Conservation (phyloP, 1,140 invertebrate species). For the Cydia strobilella region DNA sequence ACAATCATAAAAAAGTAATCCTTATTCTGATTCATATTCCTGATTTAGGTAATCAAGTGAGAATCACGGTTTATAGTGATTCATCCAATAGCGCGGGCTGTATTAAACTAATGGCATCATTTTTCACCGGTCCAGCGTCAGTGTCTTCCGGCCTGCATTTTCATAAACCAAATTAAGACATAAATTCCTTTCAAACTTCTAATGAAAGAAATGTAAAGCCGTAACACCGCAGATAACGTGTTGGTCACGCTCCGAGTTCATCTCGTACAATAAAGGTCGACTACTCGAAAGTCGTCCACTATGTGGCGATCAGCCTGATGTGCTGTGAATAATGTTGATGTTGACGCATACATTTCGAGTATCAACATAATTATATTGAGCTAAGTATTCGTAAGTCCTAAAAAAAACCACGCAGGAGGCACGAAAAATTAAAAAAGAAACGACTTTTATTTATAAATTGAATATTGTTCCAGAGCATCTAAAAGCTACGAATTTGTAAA, state of each 20-base stretch:
- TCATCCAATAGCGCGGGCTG: constrained; percentile 17
- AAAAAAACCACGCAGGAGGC: too few relatives aligned
- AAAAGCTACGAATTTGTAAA: too few relatives aligned
- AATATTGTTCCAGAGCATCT: too few relatives aligned
- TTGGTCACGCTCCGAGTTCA: constrained; percentile 61
- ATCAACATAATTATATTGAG: not conserved
- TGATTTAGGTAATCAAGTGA: constrained; percentile 15
- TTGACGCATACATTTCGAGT: not conserved
- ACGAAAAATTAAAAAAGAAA: too few relatives aligned
- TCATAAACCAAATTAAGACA: constrained; percentile 71
- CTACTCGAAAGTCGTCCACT: constrained; percentile 31
- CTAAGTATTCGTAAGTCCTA: too few relatives aligned
- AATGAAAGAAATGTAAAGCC: constrained; percentile 63
- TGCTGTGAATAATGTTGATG: constrained; percentile 11
- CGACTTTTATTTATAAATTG: too few relatives aligned
- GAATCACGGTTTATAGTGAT: constrained; percentile 8
- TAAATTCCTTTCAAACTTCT: constrained; percentile 59
- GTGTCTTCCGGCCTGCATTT: constrained; percentile 60
- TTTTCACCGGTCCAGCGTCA: constrained; percentile 39
- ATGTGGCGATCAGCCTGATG: constrained; percentile 48
- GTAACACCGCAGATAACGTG: constrained; percentile 65
- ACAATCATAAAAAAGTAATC: not conserved
- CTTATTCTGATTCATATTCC: not conserved
- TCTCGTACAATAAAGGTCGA: constrained; percentile 49
- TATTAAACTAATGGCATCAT: constrained; percentile 55